Evolutionary conservation across 2,888 invertebrate genomes (phyloP), one percentile per base, ranked within the genome.

Genomic region (Cantharis rustica): DNA sequence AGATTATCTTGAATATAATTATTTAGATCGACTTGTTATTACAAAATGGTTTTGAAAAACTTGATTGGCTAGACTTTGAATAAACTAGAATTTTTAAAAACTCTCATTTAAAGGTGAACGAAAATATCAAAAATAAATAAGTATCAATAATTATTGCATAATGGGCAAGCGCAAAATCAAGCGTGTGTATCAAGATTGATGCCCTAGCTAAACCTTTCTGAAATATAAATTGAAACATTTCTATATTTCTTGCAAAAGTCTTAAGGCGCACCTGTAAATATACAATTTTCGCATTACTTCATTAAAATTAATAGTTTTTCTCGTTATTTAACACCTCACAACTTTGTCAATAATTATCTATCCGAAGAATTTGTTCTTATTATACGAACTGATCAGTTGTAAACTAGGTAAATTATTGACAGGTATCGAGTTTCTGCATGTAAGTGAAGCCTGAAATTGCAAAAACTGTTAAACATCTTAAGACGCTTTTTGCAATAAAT

Each of bases 11-110:
- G 61, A 64, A 16, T 69, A 69, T 69, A 69, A n/a, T 17, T 20
- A 17, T 20, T 70, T 64, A 70, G 16, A 61, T 27, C 69, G 20
- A 64, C 66, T 70, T 17, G 23, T 16, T 63, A 61, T 66, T 75
- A 64, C 69, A 68, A 66, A 75, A 75, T 1, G 9, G 9, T 23
- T 23, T 31, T 9, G 10, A 63, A 75, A 75, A 70, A 75, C 31
- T 69, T 62, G 68, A 69, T 70, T 47, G 20, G 23, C 64, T 17
- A 17, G 13, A 20, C 64, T 20, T 66, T 47, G 47, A 47, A n/a
- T 31, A 31, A 31, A 31, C 31, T 31, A 31, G 31, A 31, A 31
- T 5, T 47, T 47, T 47, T 47, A n/a, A n/a, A 47, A 47, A n/a
- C 47, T 2, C n/a, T n/a, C n/a, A 47, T n/a, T 47, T 47, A 47